Conservation (phyloP, 2,888 invertebrate genomes). For the Brassicogethes aeneus region DNA sequence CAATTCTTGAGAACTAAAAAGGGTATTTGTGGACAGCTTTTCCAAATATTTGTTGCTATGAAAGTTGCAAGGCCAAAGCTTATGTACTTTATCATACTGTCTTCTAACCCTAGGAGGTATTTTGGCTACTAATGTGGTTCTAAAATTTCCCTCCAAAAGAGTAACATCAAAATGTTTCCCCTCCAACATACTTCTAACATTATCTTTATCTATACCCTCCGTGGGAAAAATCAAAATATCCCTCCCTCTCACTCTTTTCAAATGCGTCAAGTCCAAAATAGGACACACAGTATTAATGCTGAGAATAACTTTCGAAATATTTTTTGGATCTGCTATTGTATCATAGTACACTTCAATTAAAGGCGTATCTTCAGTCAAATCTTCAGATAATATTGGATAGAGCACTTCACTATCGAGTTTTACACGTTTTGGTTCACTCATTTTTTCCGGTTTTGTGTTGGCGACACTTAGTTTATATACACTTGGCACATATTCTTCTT, state of each 20-base stretch:
- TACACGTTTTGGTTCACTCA: constrained; percentile 22
- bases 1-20: constrained; percentile 51
- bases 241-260: constrained; percentile 61
- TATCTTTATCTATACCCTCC: constrained; percentile 26
- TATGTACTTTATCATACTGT: constrained; percentile 54
- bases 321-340: constrained; percentile 49
- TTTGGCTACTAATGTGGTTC: constrained; percentile 49
- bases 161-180: constrained; percentile 43
- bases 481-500: no score
- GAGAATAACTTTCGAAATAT: constrained; percentile 53
- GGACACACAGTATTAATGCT: constrained; percentile 51
- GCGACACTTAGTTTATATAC: neutral
- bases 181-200: constrained; percentile 33
- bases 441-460: no score
- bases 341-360: constrained; percentile 53
- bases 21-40: constrained; percentile 49
- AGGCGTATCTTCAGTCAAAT: constrained; percentile 21
- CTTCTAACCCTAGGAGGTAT: constrained; percentile 53
- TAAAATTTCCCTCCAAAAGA: constrained; percentile 45
- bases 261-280: constrained; percentile 53
- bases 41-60: constrained; percentile 72
- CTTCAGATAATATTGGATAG: constrained; percentile 24
- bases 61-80: constrained; percentile 76
- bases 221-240: constrained; percentile 49
- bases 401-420: constrained; percentile 19